Conservation (phyloP, 2,888 invertebrate species). For the Colostygia pectinataria region DNA sequence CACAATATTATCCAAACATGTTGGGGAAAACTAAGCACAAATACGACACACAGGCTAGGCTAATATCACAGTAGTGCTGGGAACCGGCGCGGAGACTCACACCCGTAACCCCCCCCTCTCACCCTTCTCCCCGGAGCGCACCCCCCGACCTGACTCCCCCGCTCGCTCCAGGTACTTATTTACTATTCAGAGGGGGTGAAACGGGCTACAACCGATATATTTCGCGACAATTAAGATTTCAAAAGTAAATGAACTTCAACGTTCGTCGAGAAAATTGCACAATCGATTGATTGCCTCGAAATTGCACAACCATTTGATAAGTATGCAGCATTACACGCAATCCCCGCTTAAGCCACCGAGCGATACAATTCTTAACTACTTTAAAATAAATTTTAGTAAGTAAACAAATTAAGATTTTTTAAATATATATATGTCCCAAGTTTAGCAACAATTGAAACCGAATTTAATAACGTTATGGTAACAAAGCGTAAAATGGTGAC, state of each 20-base stretch:
- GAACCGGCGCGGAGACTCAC: conserved; percentile 69
- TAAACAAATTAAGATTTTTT: conserved; percentile 23
- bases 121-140: conserved; percentile 24
- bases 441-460: conserved; percentile 24
- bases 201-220: conserved; percentile 73
- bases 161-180: conserved; percentile 64
- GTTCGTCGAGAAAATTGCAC: conserved; percentile 60
- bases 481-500: conserved; percentile 71
- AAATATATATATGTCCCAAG: conserved; percentile 26
- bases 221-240: conserved; percentile 79
- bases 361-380: conserved; percentile 16
- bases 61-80: conserved; percentile 83
- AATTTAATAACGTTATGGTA: conserved; percentile 62
- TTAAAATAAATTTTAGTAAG: conserved; percentile 25
- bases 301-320: conserved; percentile 56
- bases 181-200: conserved; percentile 78
- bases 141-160: conserved; percentile 25
- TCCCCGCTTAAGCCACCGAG: conserved; percentile 34
- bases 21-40: conserved; percentile 77
- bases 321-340: conserved; percentile 48
- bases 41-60: conserved; percentile 82
- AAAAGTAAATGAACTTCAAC: conserved; percentile 64
- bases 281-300: conserved; percentile 51
- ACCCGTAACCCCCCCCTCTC: conserved; percentile 25
- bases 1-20: conserved; percentile 70